Evolutionary conservation across 2,888 invertebrate species (phyloP).

Genomic region (Quadroppia sp.): DNA sequence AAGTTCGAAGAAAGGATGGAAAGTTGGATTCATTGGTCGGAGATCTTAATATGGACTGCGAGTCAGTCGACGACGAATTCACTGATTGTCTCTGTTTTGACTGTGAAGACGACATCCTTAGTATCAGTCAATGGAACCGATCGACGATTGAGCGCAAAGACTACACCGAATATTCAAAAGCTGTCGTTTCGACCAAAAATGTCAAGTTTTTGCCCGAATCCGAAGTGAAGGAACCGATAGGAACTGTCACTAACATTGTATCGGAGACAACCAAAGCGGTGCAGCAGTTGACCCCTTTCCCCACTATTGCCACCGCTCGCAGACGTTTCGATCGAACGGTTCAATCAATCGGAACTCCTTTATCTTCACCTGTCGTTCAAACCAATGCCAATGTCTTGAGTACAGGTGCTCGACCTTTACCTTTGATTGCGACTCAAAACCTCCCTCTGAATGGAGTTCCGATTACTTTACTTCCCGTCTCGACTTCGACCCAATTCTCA

Average conservation of each 20-base stretch:
- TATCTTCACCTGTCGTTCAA: not conserved
- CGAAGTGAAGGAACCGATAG: not conserved
- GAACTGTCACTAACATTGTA: not conserved
- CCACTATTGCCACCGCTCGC: not conserved
- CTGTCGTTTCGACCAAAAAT: not conserved
- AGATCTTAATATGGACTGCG: constrained; percentile 15
- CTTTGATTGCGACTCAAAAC: not conserved
- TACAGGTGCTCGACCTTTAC: not conserved
- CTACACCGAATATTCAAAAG: not conserved
- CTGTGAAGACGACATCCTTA: constrained; percentile 27
- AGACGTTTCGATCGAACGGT: not conserved
- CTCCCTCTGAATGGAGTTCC: not conserved
- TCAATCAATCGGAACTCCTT: constrained; percentile 11
- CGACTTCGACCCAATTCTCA: not conserved
- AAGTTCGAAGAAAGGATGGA: no score
- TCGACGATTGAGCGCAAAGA: not conserved
- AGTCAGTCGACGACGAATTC: constrained; percentile 8
- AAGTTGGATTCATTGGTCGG: not conserved
- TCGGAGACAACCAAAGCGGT: constrained; percentile 3
- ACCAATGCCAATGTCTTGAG: not conserved
- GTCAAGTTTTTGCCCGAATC: constrained; percentile 9
- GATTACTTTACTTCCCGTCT: not conserved
- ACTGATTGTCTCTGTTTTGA: constrained; percentile 21
- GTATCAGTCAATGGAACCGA: not conserved
- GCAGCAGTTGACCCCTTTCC: not conserved